Evolutionary conservation across 1,140 invertebrate species (phyloP), one percentile per base, ranked within the genome.

Genomic region (Plutomurus gul): DNA sequence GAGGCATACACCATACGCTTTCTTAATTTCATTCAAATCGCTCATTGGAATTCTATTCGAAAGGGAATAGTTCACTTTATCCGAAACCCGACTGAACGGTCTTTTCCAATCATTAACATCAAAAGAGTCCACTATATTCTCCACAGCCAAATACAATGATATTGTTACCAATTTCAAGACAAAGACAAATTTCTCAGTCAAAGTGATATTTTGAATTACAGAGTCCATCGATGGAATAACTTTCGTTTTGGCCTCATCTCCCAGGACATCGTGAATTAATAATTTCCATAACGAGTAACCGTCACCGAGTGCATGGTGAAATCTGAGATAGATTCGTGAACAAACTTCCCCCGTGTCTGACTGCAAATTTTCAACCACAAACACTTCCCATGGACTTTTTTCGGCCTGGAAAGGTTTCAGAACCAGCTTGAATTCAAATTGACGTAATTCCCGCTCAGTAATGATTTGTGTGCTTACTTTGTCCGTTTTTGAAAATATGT

Each of bases 1-100:
- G 16, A 83, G 39, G 6, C 27, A 65, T 0, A 77, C 74, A 8
- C 47, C 39, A 40, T 77, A 30, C 18, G 33, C 20, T 3, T 51
- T 47, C 36, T 76, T 79, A 8, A 81, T 80, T 22, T 79, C 78
- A 30, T 83, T 83, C 5, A 83, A 27, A 16, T 30, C 16, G 22
- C 43, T 7, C 11, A 81, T 18, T n/a, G 77, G 65, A 7, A 83
- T 25, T 25, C n/a, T 33, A 18, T 65, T 37, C 0, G 43, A 37
- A 0, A 76, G 2, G 0, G 75, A 70, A 3, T 37, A n/a, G 13
- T 36, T 70, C 2, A 65, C 36, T 16, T 73, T 60, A 20, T 73
- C 27, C 0, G 77, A 47, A n/a, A 81, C 10, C 43, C 65, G 40
- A 6, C 4, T 56, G 3, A 40, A 75, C 30, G 70, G 4, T 6